A percentile compares a stretch with the other conserved stretches of the same genome.
Evolutionary conservation across 1,140 invertebrate genomes (phyloP).

Genomic region (Platyscapa corneri): DNA sequence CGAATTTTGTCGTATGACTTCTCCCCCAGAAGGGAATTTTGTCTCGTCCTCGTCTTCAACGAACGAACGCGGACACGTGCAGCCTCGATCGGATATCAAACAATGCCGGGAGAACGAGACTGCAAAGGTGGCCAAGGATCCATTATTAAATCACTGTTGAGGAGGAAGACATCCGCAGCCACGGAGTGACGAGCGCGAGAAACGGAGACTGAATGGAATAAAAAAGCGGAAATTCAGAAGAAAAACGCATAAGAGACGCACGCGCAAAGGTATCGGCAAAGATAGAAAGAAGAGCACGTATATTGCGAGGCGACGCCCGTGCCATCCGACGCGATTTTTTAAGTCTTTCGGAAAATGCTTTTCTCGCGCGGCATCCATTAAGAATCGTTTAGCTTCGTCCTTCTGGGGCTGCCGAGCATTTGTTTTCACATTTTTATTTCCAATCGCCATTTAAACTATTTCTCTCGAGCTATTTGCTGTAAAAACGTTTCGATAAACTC

Average conservation of each 20-base stretch:
- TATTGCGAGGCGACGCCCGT: not conserved
- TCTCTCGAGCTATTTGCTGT: not conserved
- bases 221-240: not conserved
- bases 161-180: not conserved
- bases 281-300: not conserved
- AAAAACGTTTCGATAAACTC: too few relatives aligned
- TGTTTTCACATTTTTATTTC: not conserved
- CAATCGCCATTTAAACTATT: not conserved
- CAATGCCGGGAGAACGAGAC: slow-evolving; percentile 47
- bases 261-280: not conserved
- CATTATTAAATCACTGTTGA: slow-evolving; percentile 40
- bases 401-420: not conserved
- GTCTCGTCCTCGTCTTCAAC: too few relatives aligned
- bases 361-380: slow-evolving; percentile 18
- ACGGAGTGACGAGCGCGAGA: not conserved
- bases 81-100: slow-evolving; percentile 50
- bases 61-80: not conserved
- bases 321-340: not conserved
- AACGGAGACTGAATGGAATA: not conserved
- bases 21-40: too few relatives aligned
- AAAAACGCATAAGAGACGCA: not conserved
- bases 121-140: slow-evolving; percentile 23
- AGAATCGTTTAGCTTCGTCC: slow-evolving; percentile 15
- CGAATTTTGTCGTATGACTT: not conserved
- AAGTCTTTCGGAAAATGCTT: slow-evolving; percentile 24